A percentile compares a stretch with the other conserved stretches of the same genome.
Evolutionary conservation across 2,888 invertebrate species (phyloP).

Genomic region (Drosophila macrothrix): DNA sequence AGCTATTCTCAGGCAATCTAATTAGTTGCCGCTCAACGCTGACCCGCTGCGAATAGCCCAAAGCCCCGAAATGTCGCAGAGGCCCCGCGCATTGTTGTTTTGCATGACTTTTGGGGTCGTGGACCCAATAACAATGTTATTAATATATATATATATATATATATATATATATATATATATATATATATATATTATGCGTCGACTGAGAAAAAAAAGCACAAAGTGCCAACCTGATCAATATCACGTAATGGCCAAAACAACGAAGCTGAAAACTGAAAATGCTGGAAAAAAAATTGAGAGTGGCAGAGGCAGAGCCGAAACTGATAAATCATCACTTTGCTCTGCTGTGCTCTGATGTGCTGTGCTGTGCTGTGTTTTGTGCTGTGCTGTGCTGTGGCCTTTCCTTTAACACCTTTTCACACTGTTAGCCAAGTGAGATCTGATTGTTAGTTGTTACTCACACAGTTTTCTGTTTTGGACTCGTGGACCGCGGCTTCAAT

Average conservation of each 20-base stretch:
- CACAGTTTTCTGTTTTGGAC: conserved; percentile 20
- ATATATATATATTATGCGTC: background rate
- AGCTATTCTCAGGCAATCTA: conserved; percentile 38
- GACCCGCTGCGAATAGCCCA: conserved; percentile 22
- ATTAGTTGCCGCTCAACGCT: conserved; percentile 27
- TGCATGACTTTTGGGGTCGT: conserved; percentile 42
- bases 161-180: background rate
- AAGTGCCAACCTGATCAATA: conserved; percentile 53
- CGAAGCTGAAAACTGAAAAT: conserved; percentile 3
- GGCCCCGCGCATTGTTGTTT: conserved; percentile 13
- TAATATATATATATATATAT: background rate
- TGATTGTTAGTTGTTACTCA: conserved; percentile 22
- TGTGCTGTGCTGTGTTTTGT: background rate
- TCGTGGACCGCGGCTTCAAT: conserved; percentile 15
- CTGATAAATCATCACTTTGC: conserved; percentile 48
- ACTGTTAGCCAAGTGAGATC: conserved; percentile 17
- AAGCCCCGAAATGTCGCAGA: conserved; percentile 16
- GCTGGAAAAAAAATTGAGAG: conserved; percentile 7
- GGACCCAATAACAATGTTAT: conserved; percentile 37
- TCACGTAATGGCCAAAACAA: conserved; percentile 46
- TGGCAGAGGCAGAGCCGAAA: conserved; percentile 15
- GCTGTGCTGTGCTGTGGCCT: conserved; percentile 23
- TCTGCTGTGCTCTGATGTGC: background rate
- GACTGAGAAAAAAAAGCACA: conserved; percentile 10
- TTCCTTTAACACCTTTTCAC: conserved; percentile 46